These are phyloP conservation scores for Plebejus melissa DNA, from an alignment of 2,888 invertebrate species.

Conservation along the genomic window DNA sequence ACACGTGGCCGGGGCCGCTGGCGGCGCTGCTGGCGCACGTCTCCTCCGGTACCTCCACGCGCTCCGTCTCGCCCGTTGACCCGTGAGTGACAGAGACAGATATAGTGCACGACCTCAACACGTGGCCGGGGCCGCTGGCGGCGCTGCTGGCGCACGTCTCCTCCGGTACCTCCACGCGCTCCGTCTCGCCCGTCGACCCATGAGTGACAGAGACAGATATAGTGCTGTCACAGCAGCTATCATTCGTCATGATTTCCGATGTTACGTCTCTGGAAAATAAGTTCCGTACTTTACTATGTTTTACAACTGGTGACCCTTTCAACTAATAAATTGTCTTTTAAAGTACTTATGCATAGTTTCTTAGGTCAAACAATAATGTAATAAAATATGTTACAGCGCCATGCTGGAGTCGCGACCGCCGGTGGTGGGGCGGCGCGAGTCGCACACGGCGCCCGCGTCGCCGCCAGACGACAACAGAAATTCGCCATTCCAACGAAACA, in stretches of 20 bases:
- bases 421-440: conserved; percentile 53
- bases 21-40: conserved; percentile 68
- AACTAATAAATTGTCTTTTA: too few relatives aligned
- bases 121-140: conserved; percentile 54
- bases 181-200: conserved; percentile 81
- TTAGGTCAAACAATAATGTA: too few relatives aligned
- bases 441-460: conserved; percentile 61
- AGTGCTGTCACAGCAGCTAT: background rate
- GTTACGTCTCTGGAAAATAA: too few relatives aligned
- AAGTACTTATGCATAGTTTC: too few relatives aligned
- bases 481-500: conserved; percentile 66
- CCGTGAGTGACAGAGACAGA: conserved; percentile 42
- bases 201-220: conserved; percentile 34
- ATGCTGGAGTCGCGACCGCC: conserved; percentile 50
- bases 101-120: background rate
- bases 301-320: too few relatives aligned
- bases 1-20: conserved; percentile 57
- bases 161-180: conserved; percentile 78
- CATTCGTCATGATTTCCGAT: too few relatives aligned
- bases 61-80: conserved; percentile 82
- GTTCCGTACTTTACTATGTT: too few relatives aligned
- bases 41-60: conserved; percentile 77
- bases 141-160: conserved; percentile 72
- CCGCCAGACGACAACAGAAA: conserved; percentile 63
- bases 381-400: conserved; percentile 43